These are phyloP conservation scores for Lipophrys pholis DNA, from an alignment of 2,113 vertebrate genomes.

Conservation along the genomic window DNA sequence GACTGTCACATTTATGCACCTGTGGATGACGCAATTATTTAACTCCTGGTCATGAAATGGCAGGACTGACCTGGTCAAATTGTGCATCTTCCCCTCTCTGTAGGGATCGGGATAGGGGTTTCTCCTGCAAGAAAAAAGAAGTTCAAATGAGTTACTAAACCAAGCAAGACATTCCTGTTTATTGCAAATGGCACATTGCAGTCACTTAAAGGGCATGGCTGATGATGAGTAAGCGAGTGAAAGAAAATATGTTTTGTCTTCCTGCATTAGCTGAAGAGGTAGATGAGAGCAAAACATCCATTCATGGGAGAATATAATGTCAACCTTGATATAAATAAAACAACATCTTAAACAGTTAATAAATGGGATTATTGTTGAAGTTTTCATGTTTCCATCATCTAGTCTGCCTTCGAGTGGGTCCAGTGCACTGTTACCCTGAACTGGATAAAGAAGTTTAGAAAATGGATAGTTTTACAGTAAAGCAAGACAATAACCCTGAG, in stretches of 20 bases:
- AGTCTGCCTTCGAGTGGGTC: no score
- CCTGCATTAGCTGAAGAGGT: no score
- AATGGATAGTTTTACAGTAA: no score
- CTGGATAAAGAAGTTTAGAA: no score
- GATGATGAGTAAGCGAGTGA: not conserved
- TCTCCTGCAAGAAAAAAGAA: conserved; percentile 85
- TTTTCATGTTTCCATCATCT: no score
- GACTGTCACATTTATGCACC: conserved; percentile 5
- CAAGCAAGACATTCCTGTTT: not conserved
- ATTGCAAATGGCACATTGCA: not conserved
- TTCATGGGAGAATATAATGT: no score
- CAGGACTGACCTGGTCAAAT: conserved; percentile 94
- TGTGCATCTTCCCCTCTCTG: conserved; percentile 99
- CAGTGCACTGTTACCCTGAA: no score
- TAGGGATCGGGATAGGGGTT: conserved; percentile 95
- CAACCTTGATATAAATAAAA: no score
- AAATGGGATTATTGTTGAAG: no score
- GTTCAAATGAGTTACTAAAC: not conserved
- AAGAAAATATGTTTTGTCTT: not conserved
- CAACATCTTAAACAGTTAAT: no score
- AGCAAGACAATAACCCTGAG: no score
- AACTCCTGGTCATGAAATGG: not conserved
- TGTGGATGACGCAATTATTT: not conserved
- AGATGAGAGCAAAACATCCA: no score
- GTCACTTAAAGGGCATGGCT: not conserved